Conservation (phyloP, 2,797 vertebrate genomes). For the Alcedo quadribrachys region DNA sequence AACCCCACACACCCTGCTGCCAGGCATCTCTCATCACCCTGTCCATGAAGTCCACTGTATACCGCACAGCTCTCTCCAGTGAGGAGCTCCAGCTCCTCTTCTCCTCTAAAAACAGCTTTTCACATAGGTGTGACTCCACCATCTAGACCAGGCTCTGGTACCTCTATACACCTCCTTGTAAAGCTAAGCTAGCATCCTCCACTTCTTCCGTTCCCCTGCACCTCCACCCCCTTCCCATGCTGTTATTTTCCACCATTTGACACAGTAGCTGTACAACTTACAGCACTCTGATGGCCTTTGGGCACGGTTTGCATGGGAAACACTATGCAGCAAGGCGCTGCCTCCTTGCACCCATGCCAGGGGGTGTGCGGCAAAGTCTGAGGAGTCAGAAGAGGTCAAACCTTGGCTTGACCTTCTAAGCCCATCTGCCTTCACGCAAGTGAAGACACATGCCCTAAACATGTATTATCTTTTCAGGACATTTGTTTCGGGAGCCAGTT, state of each 20-base stretch:
- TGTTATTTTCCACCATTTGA: background rate
- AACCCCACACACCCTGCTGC: background rate
- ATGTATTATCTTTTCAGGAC: constrained; percentile 68
- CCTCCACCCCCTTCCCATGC: background rate
- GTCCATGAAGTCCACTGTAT: background rate
- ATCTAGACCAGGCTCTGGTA: background rate
- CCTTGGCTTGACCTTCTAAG: constrained; percentile 41
- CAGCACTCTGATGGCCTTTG: background rate
- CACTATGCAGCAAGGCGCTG: fast-evolving
- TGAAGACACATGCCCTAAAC: constrained; percentile 47
- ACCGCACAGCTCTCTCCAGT: background rate
- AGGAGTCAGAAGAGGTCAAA: constrained; percentile 24
- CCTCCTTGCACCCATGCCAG: background rate
- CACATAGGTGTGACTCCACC: background rate
- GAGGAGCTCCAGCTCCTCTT: background rate
- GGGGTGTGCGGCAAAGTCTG: background rate
- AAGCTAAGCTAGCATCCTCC: background rate
- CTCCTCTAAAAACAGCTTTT: background rate
- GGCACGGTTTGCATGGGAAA: fast-evolving
- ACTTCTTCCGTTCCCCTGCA: background rate
- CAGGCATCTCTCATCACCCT: background rate
- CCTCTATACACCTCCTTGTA: background rate
- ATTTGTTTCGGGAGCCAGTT: constrained; percentile 66
- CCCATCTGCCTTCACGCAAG: constrained; percentile 62
- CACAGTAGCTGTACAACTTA: background rate